Conservation (phyloP, 2,797 vertebrate genomes). For the Capromys pilorides region DNA sequence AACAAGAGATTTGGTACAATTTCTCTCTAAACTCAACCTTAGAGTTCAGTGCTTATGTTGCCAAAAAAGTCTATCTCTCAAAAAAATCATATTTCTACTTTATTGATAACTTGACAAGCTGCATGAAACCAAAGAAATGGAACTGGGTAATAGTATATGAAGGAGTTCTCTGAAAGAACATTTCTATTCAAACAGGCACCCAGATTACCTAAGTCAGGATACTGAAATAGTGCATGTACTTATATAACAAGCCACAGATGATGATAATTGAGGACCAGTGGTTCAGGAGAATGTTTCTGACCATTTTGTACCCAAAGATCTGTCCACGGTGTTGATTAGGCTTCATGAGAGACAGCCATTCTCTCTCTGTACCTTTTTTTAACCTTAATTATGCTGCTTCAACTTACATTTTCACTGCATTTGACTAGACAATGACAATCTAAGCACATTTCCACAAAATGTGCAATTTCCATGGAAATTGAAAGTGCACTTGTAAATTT, state of each 20-base stretch:
- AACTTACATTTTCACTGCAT: conserved; percentile 82
- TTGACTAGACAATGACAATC: conserved; percentile 83
- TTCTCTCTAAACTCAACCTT: conserved; percentile 44
- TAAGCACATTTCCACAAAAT: conserved; percentile 85
- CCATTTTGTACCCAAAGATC: conserved; percentile 78
- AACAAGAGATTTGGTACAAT: conserved; percentile 18
- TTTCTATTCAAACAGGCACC: conserved; percentile 73
- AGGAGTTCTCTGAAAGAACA: conserved; percentile 56
- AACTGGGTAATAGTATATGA: conserved; percentile 66
- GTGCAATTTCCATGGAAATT: conserved; percentile 84
- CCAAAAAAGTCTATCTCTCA: conserved; percentile 28
- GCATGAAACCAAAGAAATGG: conserved; percentile 72
- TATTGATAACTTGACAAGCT: conserved; percentile 63
- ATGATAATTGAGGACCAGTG: conserved; percentile 84
- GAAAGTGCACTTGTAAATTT: conserved; percentile 79
- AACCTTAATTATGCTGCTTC: conserved; percentile 85
- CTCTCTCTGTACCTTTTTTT: conserved; percentile 79
- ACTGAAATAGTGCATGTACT: conserved; percentile 69
- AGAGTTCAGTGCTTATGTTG: conserved; percentile 55
- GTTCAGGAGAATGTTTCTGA: conserved; percentile 81
- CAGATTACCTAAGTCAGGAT: conserved; percentile 70
- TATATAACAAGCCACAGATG: conserved; percentile 82
- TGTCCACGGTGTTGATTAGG: conserved; percentile 83
- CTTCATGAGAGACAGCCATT: conserved; percentile 80
- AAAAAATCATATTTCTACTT: conserved; percentile 58